Evolutionary conservation across 2,888 invertebrate species (phyloP).

Genomic region (Pheosia gnoma): DNA sequence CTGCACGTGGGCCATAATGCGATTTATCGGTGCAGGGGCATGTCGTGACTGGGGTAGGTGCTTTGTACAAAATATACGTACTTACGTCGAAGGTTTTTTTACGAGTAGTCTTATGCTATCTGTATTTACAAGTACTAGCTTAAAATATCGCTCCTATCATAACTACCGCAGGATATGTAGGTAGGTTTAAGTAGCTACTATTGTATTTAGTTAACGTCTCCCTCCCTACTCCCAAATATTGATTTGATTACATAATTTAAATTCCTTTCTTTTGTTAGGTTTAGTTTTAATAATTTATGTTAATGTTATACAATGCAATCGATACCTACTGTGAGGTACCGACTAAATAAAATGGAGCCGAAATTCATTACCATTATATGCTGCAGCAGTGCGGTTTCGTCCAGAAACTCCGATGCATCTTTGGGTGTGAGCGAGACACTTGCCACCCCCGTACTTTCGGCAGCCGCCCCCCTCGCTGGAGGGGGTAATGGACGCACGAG

Average conservation of each 20-base stretch:
- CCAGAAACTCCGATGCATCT: constrained; percentile 79
- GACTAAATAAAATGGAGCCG: constrained; percentile 56
- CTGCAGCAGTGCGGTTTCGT: constrained; percentile 76
- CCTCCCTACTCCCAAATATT: too few species aligned
- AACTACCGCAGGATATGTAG: too few species aligned
- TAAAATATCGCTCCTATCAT: too few species aligned
- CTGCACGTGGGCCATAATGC: constrained; percentile 81
- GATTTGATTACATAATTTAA: too few species aligned
- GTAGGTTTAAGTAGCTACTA: too few species aligned
- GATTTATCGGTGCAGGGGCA: constrained; percentile 78
- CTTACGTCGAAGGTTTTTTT: constrained; percentile 51
- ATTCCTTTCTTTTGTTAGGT: too few species aligned
- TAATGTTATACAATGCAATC: too few species aligned
- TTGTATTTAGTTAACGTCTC: too few species aligned
- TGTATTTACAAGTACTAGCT: constrained; percentile 1
- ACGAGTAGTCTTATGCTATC: constrained; percentile 43
- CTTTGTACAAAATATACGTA: constrained; percentile 57
- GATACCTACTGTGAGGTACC: constrained; percentile 1
- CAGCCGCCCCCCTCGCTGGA: constrained; percentile 53
- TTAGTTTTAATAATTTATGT: too few species aligned
- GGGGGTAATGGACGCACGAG: constrained; percentile 81
- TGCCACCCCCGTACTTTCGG: constrained; percentile 67
- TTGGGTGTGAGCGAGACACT: constrained; percentile 74
- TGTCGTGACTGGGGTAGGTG: constrained; percentile 74
- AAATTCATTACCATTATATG: constrained; percentile 77